phyloP scores from a whole-genome alignment of 2,113 vertebrate genomes.

The Pterocles gutturalis region DNA sequence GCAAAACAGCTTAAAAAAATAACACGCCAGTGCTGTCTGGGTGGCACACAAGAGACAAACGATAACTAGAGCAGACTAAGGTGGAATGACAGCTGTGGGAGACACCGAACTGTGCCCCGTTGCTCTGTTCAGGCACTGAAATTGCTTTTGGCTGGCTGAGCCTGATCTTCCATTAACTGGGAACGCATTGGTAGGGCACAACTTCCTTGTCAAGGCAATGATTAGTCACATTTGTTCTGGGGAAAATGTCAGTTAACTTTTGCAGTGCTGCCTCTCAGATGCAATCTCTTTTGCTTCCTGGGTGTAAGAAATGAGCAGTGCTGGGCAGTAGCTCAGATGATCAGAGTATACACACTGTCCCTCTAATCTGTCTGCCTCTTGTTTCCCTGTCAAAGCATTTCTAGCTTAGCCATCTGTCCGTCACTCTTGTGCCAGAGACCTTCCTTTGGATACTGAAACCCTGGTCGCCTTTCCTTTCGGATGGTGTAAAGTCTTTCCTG shows the following conservation, averaged over 20 bases:
- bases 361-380: neutral
- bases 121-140: neutral
- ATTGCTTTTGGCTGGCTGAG: neutral
- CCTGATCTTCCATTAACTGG: neutral
- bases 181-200: neutral
- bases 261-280: neutral
- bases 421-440: neutral
- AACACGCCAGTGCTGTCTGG: fast-evolving
- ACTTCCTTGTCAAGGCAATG: neutral
- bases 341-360: fast-evolving
- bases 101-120: neutral
- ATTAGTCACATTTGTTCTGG: neutral
- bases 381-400: neutral
- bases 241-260: neutral
- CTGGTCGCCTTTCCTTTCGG: neutral
- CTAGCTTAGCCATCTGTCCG: neutral
- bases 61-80: neutral
- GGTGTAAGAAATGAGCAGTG: neutral
- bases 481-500: neutral
- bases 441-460: neutral
- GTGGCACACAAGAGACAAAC: neutral
- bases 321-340: neutral
- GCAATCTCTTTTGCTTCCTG: neutral
- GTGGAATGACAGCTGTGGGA: neutral
- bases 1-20: neutral